Evolutionary conservation across 2,888 invertebrate genomes (phyloP), one percentile per base, ranked within the genome.

Genomic region (Poecilobothrus nobilitatus): DNA sequence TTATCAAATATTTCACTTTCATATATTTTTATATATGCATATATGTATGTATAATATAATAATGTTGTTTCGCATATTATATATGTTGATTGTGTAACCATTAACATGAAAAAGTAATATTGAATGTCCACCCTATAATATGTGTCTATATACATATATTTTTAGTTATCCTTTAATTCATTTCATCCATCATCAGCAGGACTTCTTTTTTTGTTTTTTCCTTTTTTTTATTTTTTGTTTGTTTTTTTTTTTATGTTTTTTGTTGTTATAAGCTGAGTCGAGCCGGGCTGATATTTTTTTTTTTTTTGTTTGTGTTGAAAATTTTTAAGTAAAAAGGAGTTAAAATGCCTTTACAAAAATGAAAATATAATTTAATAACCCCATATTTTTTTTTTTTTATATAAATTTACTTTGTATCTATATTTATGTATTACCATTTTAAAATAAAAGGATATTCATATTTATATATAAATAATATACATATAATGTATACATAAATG

Each of bases 101-200:
- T 27, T 27, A 27, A 27, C 27, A 27, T 27, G 27, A 27, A 27
- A 27, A 27, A 4, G 27, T 27, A 27, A 27, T 27, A 41, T 41
- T 41, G 1, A 41, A 53, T 53, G 53, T 53, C 18, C 53, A 53
- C 53, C 37, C 37, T 37, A 37, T n/a, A n/a, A n/a, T n/a, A n/a
- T n/a, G n/a, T n/a, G n/a, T n/a, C n/a, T n/a, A n/a, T n/a, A n/a
- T 37, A 37, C 7, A 37, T 37, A 37, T 37, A 37, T 37, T 10
- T 53, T 53, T 15, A 6, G 53, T 53, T 53, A 53, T 53, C 53
- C 53, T 53, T 53, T 53, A 53, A 53, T 53, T 53, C 53, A 18
- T 53, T 53, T 53, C 53, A 53, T 53, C 53, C 15, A 53, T 53
- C 53, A 53, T 53, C 53, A 53, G 53, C 53, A 53, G 53, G 53